These are phyloP conservation scores for Ammodramus savannarum DNA, from an alignment of 2,113 vertebrate genomes.

Conservation along the genomic window DNA sequence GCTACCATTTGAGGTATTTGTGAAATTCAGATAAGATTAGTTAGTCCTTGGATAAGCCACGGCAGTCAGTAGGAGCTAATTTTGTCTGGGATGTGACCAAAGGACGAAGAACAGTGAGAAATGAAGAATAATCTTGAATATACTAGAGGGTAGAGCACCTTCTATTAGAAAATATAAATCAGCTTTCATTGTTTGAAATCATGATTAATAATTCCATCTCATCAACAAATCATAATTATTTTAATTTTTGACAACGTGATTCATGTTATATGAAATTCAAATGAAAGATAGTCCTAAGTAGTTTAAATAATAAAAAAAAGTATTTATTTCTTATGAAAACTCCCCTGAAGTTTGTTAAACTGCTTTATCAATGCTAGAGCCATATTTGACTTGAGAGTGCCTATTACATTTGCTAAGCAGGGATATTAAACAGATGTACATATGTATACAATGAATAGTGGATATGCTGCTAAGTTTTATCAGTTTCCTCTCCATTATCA, in stretches of 20 bases:
- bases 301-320: neutral
- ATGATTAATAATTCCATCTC: neutral
- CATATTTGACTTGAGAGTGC: neutral
- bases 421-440: neutral
- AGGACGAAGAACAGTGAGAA: conserved; percentile 5
- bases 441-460: neutral
- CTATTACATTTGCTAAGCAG: neutral
- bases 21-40: conserved; percentile 77
- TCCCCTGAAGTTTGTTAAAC: neutral
- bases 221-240: neutral
- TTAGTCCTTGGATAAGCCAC: conserved; percentile 58
- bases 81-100: conserved; percentile 58
- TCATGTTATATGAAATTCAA: neutral
- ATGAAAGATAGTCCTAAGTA: neutral
- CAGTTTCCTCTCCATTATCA: neutral
- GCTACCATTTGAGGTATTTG: conserved; percentile 78
- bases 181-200: neutral
- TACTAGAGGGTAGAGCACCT: neutral
- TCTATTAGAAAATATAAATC: neutral
- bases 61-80: conserved; percentile 61
- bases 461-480: neutral
- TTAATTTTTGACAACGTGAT: neutral
- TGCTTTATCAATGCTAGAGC: neutral
- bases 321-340: neutral
- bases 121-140: neutral